Evolutionary conservation across 2,888 invertebrate species (phyloP), one percentile per base, ranked within the genome.

Genomic region (Ctenicera cuprea): DNA sequence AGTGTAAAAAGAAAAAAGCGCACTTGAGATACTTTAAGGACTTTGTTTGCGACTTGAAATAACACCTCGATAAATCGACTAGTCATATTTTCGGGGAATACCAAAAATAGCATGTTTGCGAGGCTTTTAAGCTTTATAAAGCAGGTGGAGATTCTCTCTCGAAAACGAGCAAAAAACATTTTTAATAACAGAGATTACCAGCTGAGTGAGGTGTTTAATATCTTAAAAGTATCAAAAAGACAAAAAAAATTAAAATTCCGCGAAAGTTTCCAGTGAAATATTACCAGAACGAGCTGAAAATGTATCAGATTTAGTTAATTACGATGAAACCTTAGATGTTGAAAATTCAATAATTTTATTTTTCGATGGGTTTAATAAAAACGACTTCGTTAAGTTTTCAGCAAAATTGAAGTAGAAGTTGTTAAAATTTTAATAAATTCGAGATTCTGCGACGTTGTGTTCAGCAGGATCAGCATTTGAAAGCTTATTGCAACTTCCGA

Each of bases 131-230:
- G 26, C 52, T 37, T 50, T 7, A n/a, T 37, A 57, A 33, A 57
- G n/a, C 57, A 57, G 33, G 33, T 18, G 57, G 26, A 30, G 33
- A 16, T 57, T 57, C 14, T 57, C 14, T 57, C 33, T 33, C 57
- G 57, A 37, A n/a, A 57, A 22, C 9, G 12, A 50, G n/a, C 12
- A 57, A 14, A 54, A 52, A 54, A 54, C 30, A 57, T 30, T 57
- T 57, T 57, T 57, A 30, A 18, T 37, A 16, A 33, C 33, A 18
- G 57, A 11, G 33, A 33, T 57, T 30, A 57, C 33, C 14, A 50
- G 20, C 12, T 50, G 57, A 11, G 33, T 33, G 30, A 57, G 57
- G 57, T 57, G 33, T 57, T 50, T 57, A 57, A 57, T 57, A 37
- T 57, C 57, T 1, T 37, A 30, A 33, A 33, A 57, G 57, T 8